phyloP scores from a whole-genome alignment of 2,797 vertebrate genomes.

The Morus bassanus region DNA sequence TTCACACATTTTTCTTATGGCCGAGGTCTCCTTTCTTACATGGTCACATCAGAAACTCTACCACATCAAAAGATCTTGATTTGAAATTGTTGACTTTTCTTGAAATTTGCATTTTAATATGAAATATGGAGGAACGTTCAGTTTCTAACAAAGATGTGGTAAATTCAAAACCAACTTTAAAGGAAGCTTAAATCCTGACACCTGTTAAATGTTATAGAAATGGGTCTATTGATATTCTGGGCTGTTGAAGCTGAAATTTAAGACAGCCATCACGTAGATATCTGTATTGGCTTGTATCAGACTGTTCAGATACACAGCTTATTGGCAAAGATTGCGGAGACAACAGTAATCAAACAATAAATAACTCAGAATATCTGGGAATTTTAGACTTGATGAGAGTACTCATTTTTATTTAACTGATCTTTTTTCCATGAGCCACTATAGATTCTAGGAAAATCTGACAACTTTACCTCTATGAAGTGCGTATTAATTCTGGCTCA shows the following conservation, averaged over 20 bases:
- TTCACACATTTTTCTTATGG: background rate
- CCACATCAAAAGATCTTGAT: background rate
- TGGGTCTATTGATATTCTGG: background rate
- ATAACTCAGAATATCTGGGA: background rate
- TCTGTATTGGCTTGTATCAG: background rate
- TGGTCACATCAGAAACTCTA: background rate
- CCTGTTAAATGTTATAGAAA: background rate
- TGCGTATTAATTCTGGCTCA: background rate
- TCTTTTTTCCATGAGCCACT: background rate
- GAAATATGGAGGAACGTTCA: background rate
- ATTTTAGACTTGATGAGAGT: background rate
- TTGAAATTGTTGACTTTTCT: background rate
- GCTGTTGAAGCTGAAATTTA: background rate
- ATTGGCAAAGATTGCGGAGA: background rate
- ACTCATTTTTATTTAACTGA: background rate
- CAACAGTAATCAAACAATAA: background rate
- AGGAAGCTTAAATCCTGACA: background rate
- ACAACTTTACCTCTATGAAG: background rate
- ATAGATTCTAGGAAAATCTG: background rate
- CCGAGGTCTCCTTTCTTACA: background rate
- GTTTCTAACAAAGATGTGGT: background rate
- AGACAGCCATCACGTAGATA: background rate
- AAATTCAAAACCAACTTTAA: background rate
- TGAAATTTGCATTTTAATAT: background rate
- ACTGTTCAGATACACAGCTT: background rate